Percentiles rank a stretch among this genome's conserved stretches.
These are phyloP conservation scores for Fukomys damarensis DNA, from an alignment of 2,113 vertebrate genomes.

Conservation along the genomic window DNA sequence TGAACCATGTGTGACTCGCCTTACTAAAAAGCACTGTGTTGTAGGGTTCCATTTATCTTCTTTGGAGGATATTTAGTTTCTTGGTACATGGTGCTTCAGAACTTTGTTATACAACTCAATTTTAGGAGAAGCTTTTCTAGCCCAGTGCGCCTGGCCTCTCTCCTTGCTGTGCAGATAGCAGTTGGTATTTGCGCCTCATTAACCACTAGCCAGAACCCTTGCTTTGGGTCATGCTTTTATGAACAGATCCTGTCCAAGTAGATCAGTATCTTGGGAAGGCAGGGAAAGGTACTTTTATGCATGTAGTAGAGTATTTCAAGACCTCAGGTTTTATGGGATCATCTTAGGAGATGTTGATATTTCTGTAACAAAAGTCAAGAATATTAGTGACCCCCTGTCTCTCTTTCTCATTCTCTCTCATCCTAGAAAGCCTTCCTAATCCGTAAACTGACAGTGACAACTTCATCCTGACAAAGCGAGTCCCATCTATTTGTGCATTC, in stretches of 20 bases:
- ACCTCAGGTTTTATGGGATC: neutral
- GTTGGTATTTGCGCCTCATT: neutral
- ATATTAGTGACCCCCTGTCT: neutral
- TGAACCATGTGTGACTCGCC: neutral
- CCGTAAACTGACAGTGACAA: neutral
- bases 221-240: neutral
- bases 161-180: neutral
- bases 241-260: neutral
- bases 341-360: neutral
- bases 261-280: neutral
- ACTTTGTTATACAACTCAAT: neutral
- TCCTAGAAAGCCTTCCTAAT: neutral
- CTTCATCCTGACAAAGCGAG: neutral
- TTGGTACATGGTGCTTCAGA: neutral
- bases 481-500: neutral
- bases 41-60: neutral
- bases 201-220: neutral
- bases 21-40: neutral
- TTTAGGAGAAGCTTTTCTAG: neutral
- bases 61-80: neutral
- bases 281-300: neutral
- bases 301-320: neutral
- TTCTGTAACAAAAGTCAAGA: neutral
- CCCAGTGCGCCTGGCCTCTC: neutral
- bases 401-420: accelerated